Evolutionary conservation across 2,888 invertebrate genomes (phyloP).

Genomic region (Drosophila paucipuncta): DNA sequence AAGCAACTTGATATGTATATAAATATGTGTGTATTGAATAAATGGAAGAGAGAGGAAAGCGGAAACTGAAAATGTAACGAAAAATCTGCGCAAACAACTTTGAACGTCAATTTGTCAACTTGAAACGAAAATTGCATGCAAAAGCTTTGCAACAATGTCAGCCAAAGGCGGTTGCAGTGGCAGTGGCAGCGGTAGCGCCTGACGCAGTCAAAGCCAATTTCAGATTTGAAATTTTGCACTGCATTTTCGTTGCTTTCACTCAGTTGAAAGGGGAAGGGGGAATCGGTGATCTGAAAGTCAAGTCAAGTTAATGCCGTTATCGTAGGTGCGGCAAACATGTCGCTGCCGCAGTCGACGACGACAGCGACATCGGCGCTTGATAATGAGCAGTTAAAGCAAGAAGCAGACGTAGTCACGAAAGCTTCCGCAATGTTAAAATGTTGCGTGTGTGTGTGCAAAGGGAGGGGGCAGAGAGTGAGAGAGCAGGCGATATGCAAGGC

Average conservation of each 20-base stretch:
- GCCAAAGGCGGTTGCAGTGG: conserved; percentile 30
- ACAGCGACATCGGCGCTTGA: conserved; percentile 62
- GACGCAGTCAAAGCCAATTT: conserved; percentile 65
- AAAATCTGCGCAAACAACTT: conserved; percentile 81
- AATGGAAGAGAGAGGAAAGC: conserved; percentile 26
- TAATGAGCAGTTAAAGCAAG: conserved; percentile 73
- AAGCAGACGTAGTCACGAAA: conserved; percentile 57
- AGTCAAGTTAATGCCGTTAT: conserved; percentile 77
- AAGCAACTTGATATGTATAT: conserved; percentile 30
- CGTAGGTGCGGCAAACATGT: conserved; percentile 77
- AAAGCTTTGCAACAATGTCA: conserved; percentile 59
- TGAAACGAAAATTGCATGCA: conserved; percentile 79
- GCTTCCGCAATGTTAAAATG: conserved; percentile 75
- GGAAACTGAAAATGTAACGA: conserved; percentile 71
- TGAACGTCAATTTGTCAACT: conserved; percentile 82
- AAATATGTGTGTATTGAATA: conserved; percentile 1
- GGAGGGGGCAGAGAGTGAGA: conserved; percentile 5
- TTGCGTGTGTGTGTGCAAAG: conserved; percentile 33
- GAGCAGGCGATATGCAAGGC: conserved; percentile 45
- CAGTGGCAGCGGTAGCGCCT: conserved; percentile 50
- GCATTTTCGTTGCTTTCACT: conserved; percentile 66
- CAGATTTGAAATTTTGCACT: conserved; percentile 48
- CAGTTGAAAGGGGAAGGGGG: conserved; percentile 20
- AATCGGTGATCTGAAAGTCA: conserved; percentile 54
- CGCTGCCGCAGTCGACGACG: conserved; percentile 54